Evolutionary conservation across 2,888 invertebrate genomes (phyloP).

Genomic region (Lycia hirtaria): DNA sequence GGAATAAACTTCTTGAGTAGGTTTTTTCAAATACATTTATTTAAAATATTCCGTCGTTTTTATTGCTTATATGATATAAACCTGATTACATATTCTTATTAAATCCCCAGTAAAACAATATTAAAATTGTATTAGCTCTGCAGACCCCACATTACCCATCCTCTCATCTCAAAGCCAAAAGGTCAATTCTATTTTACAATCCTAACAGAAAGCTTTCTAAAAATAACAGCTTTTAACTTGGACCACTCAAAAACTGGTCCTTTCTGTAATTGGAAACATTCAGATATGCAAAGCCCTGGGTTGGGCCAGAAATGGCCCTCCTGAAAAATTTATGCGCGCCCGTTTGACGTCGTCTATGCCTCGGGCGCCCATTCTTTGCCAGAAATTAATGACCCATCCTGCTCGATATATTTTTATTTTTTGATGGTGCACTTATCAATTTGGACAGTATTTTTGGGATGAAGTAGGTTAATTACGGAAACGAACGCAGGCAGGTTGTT

Average conservation of each 20-base stretch:
- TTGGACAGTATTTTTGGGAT: neutral
- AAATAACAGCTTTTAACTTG: constrained; percentile 37
- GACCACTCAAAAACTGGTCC: constrained; percentile 50
- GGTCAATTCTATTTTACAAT: constrained; percentile 1
- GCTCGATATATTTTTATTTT: constrained; percentile 29
- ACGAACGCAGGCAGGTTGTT: no score
- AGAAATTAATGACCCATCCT: constrained; percentile 36
- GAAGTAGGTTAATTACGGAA: no score
- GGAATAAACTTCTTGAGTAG: no score
- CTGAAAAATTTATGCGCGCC: constrained; percentile 70
- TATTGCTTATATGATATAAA: no score
- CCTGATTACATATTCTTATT: no score
- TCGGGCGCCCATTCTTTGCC: constrained; percentile 31
- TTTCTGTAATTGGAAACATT: constrained; percentile 72
- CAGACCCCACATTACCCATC: neutral
- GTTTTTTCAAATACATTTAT: no score
- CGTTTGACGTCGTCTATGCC: constrained; percentile 61
- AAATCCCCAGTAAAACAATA: neutral
- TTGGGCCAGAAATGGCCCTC: constrained; percentile 59
- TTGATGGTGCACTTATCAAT: neutral
- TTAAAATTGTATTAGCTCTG: neutral
- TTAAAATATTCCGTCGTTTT: no score
- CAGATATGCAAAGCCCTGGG: constrained; percentile 73
- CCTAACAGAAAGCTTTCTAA: neutral
- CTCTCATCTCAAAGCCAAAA: neutral